Conservation (phyloP, 2,797 vertebrate genomes). For the Threskiornis aethiopicus region DNA sequence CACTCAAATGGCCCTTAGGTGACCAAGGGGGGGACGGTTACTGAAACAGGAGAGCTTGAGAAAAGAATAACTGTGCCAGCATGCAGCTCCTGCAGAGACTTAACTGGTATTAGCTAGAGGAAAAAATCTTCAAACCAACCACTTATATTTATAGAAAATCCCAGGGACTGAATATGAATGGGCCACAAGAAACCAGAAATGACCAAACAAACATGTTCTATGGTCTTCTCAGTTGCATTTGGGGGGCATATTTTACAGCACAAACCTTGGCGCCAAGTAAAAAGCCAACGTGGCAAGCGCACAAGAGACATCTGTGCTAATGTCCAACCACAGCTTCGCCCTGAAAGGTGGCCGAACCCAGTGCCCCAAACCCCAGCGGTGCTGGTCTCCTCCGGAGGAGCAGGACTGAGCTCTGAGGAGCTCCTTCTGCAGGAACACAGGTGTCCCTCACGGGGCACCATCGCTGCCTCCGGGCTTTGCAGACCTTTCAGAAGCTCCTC, state of each 20-base stretch:
- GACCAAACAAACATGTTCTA: neutral
- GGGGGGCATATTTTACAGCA: neutral
- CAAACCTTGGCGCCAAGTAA: neutral
- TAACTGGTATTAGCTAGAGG: neutral
- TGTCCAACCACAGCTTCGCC: neutral
- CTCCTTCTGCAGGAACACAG: neutral
- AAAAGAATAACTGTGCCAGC: neutral
- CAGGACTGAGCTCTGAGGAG: neutral
- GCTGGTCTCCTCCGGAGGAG: neutral
- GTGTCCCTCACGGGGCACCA: no score
- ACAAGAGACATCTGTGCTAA: neutral
- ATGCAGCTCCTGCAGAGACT: neutral
- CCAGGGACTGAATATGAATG: neutral
- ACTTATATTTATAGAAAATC: conserved; percentile 22
- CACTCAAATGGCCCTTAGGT: neutral
- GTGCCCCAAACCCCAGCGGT: accelerated
- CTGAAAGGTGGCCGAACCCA: neutral
- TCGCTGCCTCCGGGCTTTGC: neutral
- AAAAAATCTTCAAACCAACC: conserved; percentile 4
- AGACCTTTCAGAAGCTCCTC: neutral
- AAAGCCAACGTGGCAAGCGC: neutral
- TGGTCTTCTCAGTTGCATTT: neutral
- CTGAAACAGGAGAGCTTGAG: neutral
- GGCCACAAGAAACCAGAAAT: neutral
- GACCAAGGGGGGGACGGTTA: neutral